Conservation (phyloP, 1,140 invertebrate genomes). For the Tribolium madens region DNA sequence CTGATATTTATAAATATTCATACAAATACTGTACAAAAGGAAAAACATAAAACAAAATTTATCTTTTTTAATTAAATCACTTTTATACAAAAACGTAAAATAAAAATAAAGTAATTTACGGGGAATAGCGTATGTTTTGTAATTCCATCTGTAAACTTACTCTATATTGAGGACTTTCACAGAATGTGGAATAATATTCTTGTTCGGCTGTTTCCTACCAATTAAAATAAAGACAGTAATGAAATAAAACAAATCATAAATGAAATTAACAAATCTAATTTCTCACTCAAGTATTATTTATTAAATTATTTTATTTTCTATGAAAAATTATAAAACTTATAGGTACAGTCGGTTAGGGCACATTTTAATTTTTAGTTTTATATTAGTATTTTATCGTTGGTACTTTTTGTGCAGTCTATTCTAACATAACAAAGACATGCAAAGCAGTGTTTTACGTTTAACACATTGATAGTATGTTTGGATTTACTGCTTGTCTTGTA, state of each 20-base stretch:
- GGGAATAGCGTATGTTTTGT: background rate
- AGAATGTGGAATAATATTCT: slow-evolving; percentile 64
- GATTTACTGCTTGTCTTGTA: background rate
- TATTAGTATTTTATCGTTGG: slow-evolving; percentile 19
- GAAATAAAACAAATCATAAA: slow-evolving; percentile 48
- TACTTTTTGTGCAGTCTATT: slow-evolving; percentile 47
- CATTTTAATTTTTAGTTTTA: slow-evolving; percentile 12
- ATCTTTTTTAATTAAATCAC: background rate
- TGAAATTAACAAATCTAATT: slow-evolving; percentile 24
- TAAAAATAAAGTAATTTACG: background rate
- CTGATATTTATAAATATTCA: background rate
- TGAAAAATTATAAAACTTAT: slow-evolving; percentile 21
- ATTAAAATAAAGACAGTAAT: slow-evolving; percentile 50
- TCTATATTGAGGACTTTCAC: slow-evolving; percentile 60
- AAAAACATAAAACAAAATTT: slow-evolving; percentile 4
- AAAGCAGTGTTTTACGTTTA: slow-evolving; percentile 34
- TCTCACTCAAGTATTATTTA: slow-evolving; percentile 3
- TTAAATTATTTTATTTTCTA: slow-evolving; percentile 13
- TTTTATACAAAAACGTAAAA: background rate
- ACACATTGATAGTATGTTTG: background rate
- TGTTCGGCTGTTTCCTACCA: slow-evolving; percentile 61
- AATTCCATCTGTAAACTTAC: slow-evolving; percentile 55
- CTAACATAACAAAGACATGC: slow-evolving; percentile 43
- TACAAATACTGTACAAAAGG: slow-evolving; percentile 7
- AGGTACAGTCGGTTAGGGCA: slow-evolving; percentile 10